Base-by-base conservation (phyloP, 1,140 invertebrate genomes). In the Melipona quadrifasciata region DNA sequence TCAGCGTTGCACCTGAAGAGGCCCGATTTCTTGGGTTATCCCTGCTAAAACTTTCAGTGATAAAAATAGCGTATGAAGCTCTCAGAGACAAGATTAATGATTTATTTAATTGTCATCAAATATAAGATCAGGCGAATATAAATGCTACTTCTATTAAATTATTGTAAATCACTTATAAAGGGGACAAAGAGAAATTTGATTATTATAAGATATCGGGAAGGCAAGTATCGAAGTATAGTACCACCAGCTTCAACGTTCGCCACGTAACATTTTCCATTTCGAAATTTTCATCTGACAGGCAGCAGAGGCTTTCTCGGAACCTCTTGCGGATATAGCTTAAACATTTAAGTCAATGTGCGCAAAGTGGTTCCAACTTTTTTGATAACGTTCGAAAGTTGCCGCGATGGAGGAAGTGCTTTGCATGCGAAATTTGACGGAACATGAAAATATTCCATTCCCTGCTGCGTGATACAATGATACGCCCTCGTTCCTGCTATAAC, bases 271-370 rank as follows among this genome's bases (percentile, higher is more conserved):
- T 70, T 24, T 47, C 10, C 5, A 12, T 12, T 47, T 47, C 5
- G n/a, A 21, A 24, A 70, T 70, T n/a, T 70, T 47, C 68, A 24
- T 21, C 34, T 12, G 24, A 24, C 39, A 70, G n/a, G 39, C n/a
- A 47, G 34, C 24, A 16, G 24, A 70, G 68, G 39, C 47, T 70
- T 47, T 16, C 39, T 47, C 34, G 11, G 24, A 24, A 70, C 3
- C 21, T 47, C 34, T 70, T 10, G 39, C 39, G 39, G 39, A 47
- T 47, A 8, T 17, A 24, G 34, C 39, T 70, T 70, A 39, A 47
- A 70, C 68, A n/a, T 70, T 70, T 70, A 70, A 70, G 11, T 70
- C 39, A 24, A 70, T 47, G 39, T 47, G 68, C 47, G 39, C 34
- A n/a, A 70, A 47, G 39, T 70, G 39, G 24, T 70, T 70, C 14